Base-by-base conservation (phyloP, 2,797 vertebrate genomes). In the Geotrypetes seraphini region DNA sequence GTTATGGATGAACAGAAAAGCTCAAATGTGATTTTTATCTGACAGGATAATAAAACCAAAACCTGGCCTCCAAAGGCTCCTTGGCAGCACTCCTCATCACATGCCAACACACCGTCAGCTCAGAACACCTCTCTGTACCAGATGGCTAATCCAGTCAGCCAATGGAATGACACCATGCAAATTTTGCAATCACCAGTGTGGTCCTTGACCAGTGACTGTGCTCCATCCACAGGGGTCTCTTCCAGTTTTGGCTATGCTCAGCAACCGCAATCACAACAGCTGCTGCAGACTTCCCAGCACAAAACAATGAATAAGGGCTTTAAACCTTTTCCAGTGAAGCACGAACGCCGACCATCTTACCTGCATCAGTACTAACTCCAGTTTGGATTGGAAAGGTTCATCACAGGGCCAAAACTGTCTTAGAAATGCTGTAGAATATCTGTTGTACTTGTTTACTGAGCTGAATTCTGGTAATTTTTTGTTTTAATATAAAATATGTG, bases 61-160 rank as follows among this genome's bases (percentile, higher is more conserved):
- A 99, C 96, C 1, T 99, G 96, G 96, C 96, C 96, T 12, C 96
- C 96, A 3, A 99, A 97, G 74, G 96, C 94, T 2, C 96, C 96
- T 1, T 99, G 96, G 96, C 95, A 98, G 57, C 93, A 97, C 60
- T 70, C 85, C 1, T 70, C 78, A 12, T 71, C 74, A 0, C 84
- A 90, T 48, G 68, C 83, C 2, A 85, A 83, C 77, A 79, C 85
- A 8, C 83, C 94, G 69, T 89, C 93, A 47, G 77, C 85, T 67
- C 92, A 88, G 48, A 87, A 85, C 35, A 60, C 89, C 39, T 85
- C 91, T 34, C 71, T 97, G 67, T 99, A 92, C 51, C 88, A 89
- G 33, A 80, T 97, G 79, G 64, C 85, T 73, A 83, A 86, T 73
- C 83, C 92, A 0, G 79, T 86, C 60, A 79, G 86, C 69, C 96